A percentile compares a stretch with the other conserved stretches of the same genome.
These are phyloP conservation scores for Lemur catta DNA, from an alignment of 2,797 vertebrate species.

Conservation along the genomic window DNA sequence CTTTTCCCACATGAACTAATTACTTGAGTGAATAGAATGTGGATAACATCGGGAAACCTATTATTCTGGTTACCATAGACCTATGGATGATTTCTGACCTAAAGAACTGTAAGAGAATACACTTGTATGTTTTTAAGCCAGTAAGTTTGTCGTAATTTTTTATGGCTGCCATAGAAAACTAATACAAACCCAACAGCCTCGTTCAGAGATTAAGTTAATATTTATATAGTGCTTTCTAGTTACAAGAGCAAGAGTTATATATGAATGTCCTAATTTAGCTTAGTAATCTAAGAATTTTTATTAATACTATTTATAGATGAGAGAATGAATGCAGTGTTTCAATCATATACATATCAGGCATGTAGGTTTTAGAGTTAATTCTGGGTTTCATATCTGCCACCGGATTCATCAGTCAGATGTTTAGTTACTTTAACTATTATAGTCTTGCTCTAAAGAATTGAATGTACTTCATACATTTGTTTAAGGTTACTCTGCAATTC, in stretches of 20 bases:
- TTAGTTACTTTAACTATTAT: not conserved
- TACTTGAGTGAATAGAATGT: not conserved
- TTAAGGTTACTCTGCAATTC: not conserved
- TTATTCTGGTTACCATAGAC: not conserved
- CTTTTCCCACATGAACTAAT: not conserved
- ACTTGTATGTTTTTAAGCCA: not conserved
- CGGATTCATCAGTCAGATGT: not conserved
- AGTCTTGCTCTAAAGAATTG: not conserved
- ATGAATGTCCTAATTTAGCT: not conserved
- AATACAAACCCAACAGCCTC: not conserved
- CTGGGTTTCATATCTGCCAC: not conserved
- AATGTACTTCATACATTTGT: not conserved
- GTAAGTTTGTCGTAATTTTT: not conserved
- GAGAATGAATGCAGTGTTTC: not conserved
- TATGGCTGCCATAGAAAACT: not conserved
- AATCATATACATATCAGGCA: not conserved
- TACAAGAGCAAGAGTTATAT: not conserved
- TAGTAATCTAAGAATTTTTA: not conserved
- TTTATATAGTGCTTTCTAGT: not conserved
- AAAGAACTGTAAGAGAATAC: not conserved
- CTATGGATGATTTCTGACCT: not conserved
- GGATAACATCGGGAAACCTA: not conserved
- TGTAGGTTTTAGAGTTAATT: not conserved
- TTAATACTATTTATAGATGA: not conserved
- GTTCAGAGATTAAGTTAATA: not conserved